Conservation (phyloP, 1,140 invertebrate species). For the Heliconius nattereri region DNA sequence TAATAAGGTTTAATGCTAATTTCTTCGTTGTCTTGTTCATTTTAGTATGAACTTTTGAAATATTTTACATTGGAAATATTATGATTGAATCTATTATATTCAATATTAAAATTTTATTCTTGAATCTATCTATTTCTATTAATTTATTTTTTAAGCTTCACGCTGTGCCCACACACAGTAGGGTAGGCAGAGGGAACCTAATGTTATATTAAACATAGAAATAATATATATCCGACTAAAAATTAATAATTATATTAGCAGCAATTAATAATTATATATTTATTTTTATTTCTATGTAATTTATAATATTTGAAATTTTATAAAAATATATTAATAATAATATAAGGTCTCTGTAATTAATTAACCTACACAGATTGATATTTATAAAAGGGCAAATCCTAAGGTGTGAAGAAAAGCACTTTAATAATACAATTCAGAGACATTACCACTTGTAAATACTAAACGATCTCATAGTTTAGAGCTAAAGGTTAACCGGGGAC, state of each 20-base stretch:
- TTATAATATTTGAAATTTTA: neutral
- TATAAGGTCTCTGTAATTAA: neutral
- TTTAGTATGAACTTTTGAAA: no score
- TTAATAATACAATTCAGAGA: neutral
- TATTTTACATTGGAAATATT: neutral
- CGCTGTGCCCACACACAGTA: no score
- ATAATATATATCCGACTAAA: no score
- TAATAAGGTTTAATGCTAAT: neutral
- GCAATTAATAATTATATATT: neutral
- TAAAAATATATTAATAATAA: neutral
- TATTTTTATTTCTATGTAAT: neutral
- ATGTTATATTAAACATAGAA: no score
- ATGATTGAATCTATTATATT: neutral
- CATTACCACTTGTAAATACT: neutral
- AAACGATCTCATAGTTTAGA: neutral
- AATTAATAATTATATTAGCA: no score
- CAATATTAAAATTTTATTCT: no score
- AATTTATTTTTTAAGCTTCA: no score
- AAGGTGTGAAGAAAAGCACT: neutral
- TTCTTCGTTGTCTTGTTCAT: constrained; percentile 2
- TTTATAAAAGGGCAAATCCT: neutral
- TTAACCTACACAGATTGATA: neutral
- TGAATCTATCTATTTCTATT: no score
- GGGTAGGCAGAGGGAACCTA: no score
- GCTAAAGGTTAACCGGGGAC: neutral